A percentile compares a stretch with the other conserved stretches of the same genome.
These are phyloP conservation scores for Paedocypris sp. DNA, from an alignment of 2,113 vertebrate genomes.

Conservation along the genomic window DNA sequence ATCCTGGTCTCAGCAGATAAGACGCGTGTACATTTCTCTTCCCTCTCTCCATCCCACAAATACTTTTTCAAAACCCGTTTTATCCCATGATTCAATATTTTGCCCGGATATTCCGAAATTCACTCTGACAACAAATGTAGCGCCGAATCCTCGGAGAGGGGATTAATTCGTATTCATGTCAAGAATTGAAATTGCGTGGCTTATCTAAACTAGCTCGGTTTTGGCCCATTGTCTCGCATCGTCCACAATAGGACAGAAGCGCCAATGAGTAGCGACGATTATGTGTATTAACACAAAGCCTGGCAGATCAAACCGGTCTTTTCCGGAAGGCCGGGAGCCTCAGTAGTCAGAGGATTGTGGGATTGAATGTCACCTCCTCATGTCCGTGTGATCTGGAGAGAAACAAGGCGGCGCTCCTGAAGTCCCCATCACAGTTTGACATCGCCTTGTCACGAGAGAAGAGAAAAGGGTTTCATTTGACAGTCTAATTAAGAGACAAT, in stretches of 20 bases:
- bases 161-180: constrained; percentile 3
- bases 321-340: constrained; percentile 34
- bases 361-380: not conserved
- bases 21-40: constrained; percentile 38
- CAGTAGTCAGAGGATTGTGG: constrained; percentile 36
- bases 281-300: constrained; percentile 54
- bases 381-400: constrained; percentile 32
- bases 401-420: constrained; percentile 50
- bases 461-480: constrained; percentile 65
- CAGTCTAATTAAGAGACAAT: constrained; percentile 64
- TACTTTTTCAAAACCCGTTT: constrained; percentile 1
- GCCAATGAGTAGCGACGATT: constrained; percentile 37
- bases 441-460: constrained; percentile 62
- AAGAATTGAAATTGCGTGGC: not conserved
- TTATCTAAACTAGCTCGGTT: not conserved
- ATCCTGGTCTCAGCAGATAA: constrained; percentile 9
- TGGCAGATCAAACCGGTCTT: constrained; percentile 49
- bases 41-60: constrained; percentile 42
- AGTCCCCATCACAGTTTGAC: constrained; percentile 58
- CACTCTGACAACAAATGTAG: not conserved
- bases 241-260: not conserved
- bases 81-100: not conserved
- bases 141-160: not conserved
- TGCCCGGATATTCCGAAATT: not conserved
- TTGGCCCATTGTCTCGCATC: not conserved